Conservation (phyloP, 92 coral and sea anemone genomes). For the Epizoanthus stellaris region DNA sequence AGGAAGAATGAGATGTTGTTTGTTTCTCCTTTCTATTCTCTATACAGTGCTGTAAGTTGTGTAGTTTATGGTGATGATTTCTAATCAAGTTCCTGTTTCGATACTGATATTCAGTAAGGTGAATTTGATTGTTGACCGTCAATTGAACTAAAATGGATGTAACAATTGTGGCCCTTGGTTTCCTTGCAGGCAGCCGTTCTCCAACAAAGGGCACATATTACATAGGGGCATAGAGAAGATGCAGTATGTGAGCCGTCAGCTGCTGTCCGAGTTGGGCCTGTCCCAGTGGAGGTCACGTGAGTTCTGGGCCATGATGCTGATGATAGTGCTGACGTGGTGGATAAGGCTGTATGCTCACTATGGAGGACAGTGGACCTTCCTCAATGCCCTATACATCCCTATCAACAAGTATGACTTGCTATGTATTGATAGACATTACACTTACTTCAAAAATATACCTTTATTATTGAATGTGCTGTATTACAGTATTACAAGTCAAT, state of each 20-base stretch:
- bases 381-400: conserved; percentile 86
- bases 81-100: no score
- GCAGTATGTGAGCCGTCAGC: conserved; percentile 98
- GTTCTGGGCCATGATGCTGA: conserved; percentile 98
- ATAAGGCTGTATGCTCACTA: conserved; percentile 92
- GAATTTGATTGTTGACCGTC: no score
- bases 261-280: conserved; percentile 95
- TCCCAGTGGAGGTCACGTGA: conserved; percentile 99
- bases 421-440: not conserved
- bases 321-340: conserved; percentile 97
- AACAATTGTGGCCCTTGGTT: not conserved
- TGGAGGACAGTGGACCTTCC: conserved; percentile 98
- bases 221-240: conserved; percentile 98
- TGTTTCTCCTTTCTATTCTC: no score
- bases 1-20: no score
- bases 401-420: conserved; percentile 81
- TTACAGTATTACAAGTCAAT: no score
- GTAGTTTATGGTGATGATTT: no score
- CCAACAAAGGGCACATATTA: conserved; percentile 95
- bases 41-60: no score
- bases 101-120: no score
- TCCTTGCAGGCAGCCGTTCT: conserved; percentile 82
- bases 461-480: no score
- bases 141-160: no score
- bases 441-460: not conserved